Evolutionary conservation across 2,113 vertebrate genomes (phyloP), one percentile per base, ranked within the genome.

Genomic region (Lepisosteus oculatus): DNA sequence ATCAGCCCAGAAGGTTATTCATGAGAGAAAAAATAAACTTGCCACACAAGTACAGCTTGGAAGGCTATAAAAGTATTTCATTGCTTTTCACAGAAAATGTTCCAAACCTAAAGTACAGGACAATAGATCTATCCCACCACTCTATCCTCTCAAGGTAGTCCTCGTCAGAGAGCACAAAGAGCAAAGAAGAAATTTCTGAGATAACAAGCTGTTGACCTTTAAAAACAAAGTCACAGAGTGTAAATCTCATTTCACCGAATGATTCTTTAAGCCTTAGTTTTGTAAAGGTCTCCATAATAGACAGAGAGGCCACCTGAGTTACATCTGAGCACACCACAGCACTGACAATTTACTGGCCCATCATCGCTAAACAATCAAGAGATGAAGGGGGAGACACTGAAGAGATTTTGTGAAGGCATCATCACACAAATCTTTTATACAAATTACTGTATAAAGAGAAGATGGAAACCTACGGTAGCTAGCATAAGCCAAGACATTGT

Each of bases 171-270:
- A 51, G 47, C 68, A 69, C 69, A 73, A 70, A 43, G 75, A 71
- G 71, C 8, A 75, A 51, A 55, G 61, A 57, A 59, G 74, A 74
- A 76, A 72, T 76, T 45, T 42, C 72, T 67, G 68, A 70, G 66
- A 80, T 73, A 83, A 81, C 74, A 84, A 79, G 80, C 70, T 70
- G 57, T 69, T 74, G 65, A 80, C 72, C 17, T 78, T 74, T 76
- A 68, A 76, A 77, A 79, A 82, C 71, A 85, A 71, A 56, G 67
- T 54, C 67, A 72, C 55, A 56, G 45, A 44, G 71, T 68, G 64
- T 65, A 65, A 54, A 78, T 77, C 57, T 64, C 70, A 71, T 70
- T 76, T 15, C 42, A 3, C 65, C 70, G 64, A 74, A 47, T 68
- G 70, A 55, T 51, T 7, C 45, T 14, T 59, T 12, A 12, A 59